phyloP scores from a whole-genome alignment of 2,888 invertebrate species.

The Limnephilus marmoratus region DNA sequence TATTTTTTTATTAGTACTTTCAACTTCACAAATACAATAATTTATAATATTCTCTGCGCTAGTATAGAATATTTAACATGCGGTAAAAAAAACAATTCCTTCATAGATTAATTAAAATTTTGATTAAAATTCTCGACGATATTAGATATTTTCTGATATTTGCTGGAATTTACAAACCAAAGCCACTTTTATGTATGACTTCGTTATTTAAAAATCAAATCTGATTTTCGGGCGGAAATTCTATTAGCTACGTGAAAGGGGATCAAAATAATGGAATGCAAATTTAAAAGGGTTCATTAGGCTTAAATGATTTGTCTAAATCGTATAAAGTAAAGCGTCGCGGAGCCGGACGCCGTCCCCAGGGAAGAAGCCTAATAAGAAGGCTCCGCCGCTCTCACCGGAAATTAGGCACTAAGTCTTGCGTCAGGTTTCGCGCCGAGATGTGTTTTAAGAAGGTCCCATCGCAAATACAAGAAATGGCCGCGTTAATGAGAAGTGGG shows the following conservation, averaged over 20 bases:
- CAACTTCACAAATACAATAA: too few species aligned
- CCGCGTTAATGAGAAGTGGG: constrained; percentile 8
- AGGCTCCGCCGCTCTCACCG: constrained; percentile 46
- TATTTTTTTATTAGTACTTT: too few species aligned
- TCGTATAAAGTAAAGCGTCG: constrained; percentile 23
- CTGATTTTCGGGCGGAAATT: constrained; percentile 5
- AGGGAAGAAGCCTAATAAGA: constrained; percentile 41
- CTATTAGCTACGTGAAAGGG: constrained; percentile 2
- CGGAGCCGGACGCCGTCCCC: constrained; percentile 43
- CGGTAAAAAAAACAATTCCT: neutral
- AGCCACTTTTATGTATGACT: neutral
- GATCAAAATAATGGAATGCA: constrained; percentile 15
- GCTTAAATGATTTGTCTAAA: constrained; percentile 22
- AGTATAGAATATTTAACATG: too few species aligned
- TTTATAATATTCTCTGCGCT: too few species aligned
- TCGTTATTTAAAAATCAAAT: neutral
- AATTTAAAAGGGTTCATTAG: constrained; percentile 28
- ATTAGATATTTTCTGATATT: neutral
- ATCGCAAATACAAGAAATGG: constrained; percentile 12
- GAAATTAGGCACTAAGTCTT: constrained; percentile 60
- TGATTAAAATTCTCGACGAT: neutral
- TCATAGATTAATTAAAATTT: neutral
- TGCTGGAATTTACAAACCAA: neutral
- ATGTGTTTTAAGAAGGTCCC: constrained; percentile 34
- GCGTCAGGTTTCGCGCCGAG: constrained; percentile 54